Percentiles rank a stretch among this genome's conserved stretches.
phyloP scores from a whole-genome alignment of 2,888 invertebrate species.

The Oligia strigilis region DNA sequence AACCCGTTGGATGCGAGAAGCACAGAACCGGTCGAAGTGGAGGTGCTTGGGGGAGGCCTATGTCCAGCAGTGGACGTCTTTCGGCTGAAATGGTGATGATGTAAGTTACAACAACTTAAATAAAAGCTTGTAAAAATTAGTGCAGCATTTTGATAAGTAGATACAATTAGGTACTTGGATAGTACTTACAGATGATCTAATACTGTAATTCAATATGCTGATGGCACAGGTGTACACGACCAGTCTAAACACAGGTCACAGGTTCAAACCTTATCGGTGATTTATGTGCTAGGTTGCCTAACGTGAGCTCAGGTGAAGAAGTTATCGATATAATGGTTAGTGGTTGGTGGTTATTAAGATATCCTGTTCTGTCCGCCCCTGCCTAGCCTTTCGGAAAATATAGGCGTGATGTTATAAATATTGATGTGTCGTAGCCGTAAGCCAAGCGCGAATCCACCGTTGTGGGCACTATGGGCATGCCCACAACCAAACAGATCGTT shows the following conservation, averaged over 20 bases:
- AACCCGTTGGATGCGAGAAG: too few relatives aligned
- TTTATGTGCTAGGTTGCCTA: background rate
- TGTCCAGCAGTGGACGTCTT: too few relatives aligned
- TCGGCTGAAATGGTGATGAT: too few relatives aligned
- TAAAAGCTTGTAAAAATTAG: too few relatives aligned
- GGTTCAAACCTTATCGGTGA: constrained; percentile 21
- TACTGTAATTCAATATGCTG: background rate
- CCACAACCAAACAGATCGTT: too few relatives aligned
- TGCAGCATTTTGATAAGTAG: background rate
- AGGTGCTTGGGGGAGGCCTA: too few relatives aligned
- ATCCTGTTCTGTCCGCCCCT: background rate
- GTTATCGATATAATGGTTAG: background rate
- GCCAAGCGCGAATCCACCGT: too few relatives aligned
- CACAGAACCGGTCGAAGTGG: too few relatives aligned
- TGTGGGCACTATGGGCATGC: too few relatives aligned
- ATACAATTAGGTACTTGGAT: background rate
- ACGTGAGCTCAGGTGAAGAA: background rate
- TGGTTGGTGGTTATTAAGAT: background rate
- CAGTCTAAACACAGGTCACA: background rate
- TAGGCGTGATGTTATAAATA: background rate
- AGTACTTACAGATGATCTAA: background rate
- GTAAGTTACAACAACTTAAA: too few relatives aligned
- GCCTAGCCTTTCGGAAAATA: background rate
- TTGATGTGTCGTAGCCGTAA: too few relatives aligned
- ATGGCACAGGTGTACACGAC: constrained; percentile 14